Conservation (phyloP, 2,888 invertebrate species). For the Pogonocherus hispidulus region DNA sequence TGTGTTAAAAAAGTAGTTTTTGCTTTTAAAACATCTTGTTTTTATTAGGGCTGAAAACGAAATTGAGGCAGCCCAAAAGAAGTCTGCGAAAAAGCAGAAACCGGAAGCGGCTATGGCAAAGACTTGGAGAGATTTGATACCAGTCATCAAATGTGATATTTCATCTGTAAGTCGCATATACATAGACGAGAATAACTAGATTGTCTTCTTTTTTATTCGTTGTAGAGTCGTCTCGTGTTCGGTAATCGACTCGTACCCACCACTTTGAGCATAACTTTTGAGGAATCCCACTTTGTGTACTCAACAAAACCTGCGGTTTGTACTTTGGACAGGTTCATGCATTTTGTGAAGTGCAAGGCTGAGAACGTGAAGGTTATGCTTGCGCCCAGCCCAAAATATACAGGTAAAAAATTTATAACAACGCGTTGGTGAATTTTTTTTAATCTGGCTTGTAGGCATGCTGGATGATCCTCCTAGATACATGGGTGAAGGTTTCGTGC, state of each 20-base stretch:
- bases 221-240: slow-evolving; percentile 90
- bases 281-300: slow-evolving; percentile 94
- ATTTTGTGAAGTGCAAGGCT: slow-evolving; percentile 93
- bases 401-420: too few species aligned
- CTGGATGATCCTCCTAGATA: slow-evolving; percentile 95
- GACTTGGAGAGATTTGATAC: slow-evolving; percentile 96
- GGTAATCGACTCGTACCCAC: slow-evolving; percentile 96
- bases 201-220: slow-evolving; percentile 40
- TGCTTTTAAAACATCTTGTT: too few species aligned
- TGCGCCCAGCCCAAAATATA: slow-evolving; percentile 96
- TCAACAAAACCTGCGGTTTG: slow-evolving; percentile 97
- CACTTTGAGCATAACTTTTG: slow-evolving; percentile 90
- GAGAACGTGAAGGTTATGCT: slow-evolving; percentile 96
- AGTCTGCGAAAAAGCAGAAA: slow-evolving; percentile 67
- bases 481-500: slow-evolving; percentile 99
- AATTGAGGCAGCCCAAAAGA: slow-evolving; percentile 49
- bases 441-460: slow-evolving; percentile 75
- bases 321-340: slow-evolving; percentile 94
- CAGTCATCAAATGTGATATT: slow-evolving; percentile 95
- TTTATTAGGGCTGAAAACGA: slow-evolving; percentile 56
- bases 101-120: slow-evolving; percentile 88
- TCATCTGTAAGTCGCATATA: slow-evolving; percentile 76
- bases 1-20: too few species aligned
- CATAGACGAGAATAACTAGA: background rate
- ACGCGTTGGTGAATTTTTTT: background rate